Conservation (phyloP, 2,888 invertebrate species). For the Lasioglossum oenotherae region DNA sequence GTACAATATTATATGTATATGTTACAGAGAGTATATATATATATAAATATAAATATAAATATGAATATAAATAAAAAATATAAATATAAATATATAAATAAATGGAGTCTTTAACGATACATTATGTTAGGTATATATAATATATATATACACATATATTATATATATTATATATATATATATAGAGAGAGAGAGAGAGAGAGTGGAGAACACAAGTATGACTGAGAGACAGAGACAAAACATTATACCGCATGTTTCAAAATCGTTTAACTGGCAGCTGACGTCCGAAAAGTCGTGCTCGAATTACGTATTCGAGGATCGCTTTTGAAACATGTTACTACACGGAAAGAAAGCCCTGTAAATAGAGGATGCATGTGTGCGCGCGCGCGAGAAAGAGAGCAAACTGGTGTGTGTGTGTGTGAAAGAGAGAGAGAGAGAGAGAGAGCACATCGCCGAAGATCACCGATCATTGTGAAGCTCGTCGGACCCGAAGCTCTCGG, state of each 20-base stretch:
- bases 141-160: conserved; percentile 67
- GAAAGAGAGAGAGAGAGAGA: neutral
- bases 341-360: conserved; percentile 41
- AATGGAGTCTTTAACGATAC: conserved; percentile 78
- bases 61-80: conserved; percentile 71
- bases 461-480: conserved; percentile 59
- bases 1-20: conserved; percentile 80
- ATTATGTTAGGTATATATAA: conserved; percentile 72
- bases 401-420: neutral
- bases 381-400: neutral
- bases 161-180: conserved; percentile 68
- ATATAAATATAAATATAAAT: conserved; percentile 54
- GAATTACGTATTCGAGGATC: conserved; percentile 10
- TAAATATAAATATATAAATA: conserved; percentile 69
- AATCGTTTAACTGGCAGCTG: conserved; percentile 45
- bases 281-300: conserved; percentile 22
- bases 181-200: conserved; percentile 56
- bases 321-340: conserved; percentile 50
- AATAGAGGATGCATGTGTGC: conserved; percentile 34
- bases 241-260: conserved; percentile 69
- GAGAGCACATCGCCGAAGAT: conserved; percentile 58
- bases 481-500: conserved; percentile 29
- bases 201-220: conserved; percentile 24
- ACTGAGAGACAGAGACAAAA: conserved; percentile 29
- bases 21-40: conserved; percentile 78